Percentiles rank a stretch among this genome's conserved stretches.
phyloP scores from a whole-genome alignment of 1,140 invertebrate genomes.

The Atta texana region DNA sequence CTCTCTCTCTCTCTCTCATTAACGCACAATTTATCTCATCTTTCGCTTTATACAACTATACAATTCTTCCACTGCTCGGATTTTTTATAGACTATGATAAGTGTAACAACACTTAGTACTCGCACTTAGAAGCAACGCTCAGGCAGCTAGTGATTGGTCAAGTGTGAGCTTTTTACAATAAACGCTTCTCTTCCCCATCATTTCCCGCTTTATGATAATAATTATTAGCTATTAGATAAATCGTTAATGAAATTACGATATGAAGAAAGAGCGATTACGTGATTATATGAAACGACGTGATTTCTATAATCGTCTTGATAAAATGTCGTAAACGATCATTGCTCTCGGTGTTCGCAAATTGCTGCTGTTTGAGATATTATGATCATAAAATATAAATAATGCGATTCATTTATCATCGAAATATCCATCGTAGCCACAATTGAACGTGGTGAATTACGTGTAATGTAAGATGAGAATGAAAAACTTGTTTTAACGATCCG shows the following conservation, averaged over 20 bases:
- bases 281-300: conserved; percentile 60
- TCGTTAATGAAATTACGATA: conserved; percentile 76
- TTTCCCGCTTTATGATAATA: conserved; percentile 34
- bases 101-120: conserved; percentile 71
- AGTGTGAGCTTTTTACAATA: conserved; percentile 79
- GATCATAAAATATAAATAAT: neutral
- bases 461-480: conserved; percentile 69
- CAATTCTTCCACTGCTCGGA: conserved; percentile 18
- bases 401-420: conserved; percentile 31
- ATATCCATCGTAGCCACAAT: conserved; percentile 30
- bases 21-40: conserved; percentile 6
- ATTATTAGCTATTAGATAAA: conserved; percentile 61
- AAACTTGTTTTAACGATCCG: conserved; percentile 68
- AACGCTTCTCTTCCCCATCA: conserved; percentile 47
- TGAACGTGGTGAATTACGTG: conserved; percentile 54
- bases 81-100: conserved; percentile 58
- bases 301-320: conserved; percentile 10
- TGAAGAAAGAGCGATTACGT: conserved; percentile 68
- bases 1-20: conserved; percentile 10
- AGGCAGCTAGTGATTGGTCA: conserved; percentile 85
- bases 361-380: neutral
- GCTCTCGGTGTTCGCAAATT: conserved; percentile 29
- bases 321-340: conserved; percentile 28
- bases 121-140: conserved; percentile 79
- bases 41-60: conserved; percentile 31